A percentile compares a stretch with the other conserved stretches of the same genome.
Conservation (phyloP, 2,113 vertebrate species). For the Apodemus speciosus region DNA sequence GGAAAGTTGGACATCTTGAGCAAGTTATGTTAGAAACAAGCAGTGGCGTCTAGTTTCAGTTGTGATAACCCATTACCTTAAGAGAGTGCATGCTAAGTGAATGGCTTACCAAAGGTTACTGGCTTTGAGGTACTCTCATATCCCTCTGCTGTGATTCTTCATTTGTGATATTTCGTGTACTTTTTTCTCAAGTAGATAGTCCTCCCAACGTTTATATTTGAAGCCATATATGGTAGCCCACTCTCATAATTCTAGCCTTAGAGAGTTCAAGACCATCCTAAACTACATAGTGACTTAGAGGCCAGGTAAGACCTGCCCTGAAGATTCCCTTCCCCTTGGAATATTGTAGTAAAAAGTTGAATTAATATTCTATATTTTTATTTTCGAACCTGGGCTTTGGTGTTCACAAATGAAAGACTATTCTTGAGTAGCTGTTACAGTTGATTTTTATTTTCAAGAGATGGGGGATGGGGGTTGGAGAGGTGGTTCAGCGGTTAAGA, state of each 20-base stretch:
- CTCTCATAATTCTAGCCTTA: neutral
- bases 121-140: neutral
- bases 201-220: slow-evolving; percentile 45
- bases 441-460: neutral
- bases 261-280: neutral
- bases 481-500: neutral
- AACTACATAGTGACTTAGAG: neutral
- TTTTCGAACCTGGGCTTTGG: slow-evolving; percentile 21
- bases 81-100: slow-evolving; percentile 36
- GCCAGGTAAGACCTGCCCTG: neutral
- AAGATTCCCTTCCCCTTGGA: neutral
- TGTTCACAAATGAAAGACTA: slow-evolving; percentile 25
- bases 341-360: slow-evolving; percentile 18
- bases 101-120: slow-evolving; percentile 44
- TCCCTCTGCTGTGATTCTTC: neutral
- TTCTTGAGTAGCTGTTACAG: neutral
- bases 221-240: neutral
- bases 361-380: neutral
- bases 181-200: slow-evolving; percentile 17
- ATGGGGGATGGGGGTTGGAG: neutral
- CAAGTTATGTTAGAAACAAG: slow-evolving; percentile 21
- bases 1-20: neutral
- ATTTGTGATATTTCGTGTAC: neutral
- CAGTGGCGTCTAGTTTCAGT: slow-evolving; percentile 36
- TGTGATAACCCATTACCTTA: slow-evolving; percentile 34